These are phyloP conservation scores for Chaetorhynchus papuensis DNA, from an alignment of 2,113 vertebrate species.

Conservation along the genomic window DNA sequence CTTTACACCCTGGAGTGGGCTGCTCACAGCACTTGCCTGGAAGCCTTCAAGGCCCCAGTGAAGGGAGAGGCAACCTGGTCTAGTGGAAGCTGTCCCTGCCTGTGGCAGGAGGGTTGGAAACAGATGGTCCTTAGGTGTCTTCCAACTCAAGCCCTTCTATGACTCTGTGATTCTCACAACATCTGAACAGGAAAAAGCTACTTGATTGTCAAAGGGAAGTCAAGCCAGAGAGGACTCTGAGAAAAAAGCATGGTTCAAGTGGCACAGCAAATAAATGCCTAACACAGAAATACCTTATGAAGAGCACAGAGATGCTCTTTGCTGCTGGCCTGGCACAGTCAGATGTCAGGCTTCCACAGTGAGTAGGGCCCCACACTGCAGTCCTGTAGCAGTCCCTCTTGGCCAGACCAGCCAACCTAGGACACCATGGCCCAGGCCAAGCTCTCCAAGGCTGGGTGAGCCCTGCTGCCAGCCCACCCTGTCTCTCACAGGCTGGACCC, in stretches of 20 bases:
- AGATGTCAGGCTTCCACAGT: rapidly evolving
- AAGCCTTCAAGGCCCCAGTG: not conserved
- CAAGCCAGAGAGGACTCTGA: rapidly evolving
- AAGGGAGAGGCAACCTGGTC: not conserved
- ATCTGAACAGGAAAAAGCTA: not conserved
- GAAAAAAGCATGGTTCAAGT: not conserved
- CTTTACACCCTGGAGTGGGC: not conserved
- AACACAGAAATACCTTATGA: not conserved
- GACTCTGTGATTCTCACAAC: not conserved
- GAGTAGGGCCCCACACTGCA: rapidly evolving
- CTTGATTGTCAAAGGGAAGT: not conserved
- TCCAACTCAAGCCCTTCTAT: rapidly evolving
- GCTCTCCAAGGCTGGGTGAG: rapidly evolving
- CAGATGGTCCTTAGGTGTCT: not conserved
- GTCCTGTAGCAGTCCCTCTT: rapidly evolving
- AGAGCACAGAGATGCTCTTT: not conserved
- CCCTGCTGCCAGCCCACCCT: no score
- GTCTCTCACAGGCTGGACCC: rapidly evolving
- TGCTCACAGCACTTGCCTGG: not conserved
- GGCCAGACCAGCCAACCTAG: rapidly evolving
- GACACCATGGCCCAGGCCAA: rapidly evolving
- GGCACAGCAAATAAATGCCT: not conserved
- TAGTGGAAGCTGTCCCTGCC: not conserved
- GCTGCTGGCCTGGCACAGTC: rapidly evolving
- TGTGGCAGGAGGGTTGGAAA: not conserved